These are phyloP conservation scores for Mastomys coucha DNA, from an alignment of 2,113 vertebrate genomes.

Conservation along the genomic window DNA sequence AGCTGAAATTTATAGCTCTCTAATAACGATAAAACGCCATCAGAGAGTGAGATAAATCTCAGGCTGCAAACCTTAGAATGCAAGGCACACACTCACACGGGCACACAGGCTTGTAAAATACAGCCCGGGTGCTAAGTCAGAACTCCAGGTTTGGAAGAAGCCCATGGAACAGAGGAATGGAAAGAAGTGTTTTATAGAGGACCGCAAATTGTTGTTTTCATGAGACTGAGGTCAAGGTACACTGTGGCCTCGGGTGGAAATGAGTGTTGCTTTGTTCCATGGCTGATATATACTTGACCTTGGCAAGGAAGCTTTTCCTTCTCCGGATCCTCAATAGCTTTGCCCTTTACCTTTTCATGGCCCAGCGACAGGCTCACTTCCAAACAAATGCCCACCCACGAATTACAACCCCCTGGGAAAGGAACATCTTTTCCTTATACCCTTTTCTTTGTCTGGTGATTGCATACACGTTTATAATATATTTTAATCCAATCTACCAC, in stretches of 20 bases:
- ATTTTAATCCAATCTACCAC: not conserved
- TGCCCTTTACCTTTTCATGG: conserved; percentile 55
- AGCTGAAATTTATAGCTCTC: conserved; percentile 82
- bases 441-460: not conserved
- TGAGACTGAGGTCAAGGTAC: conserved; percentile 77
- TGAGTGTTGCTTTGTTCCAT: conserved; percentile 55
- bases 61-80: conserved; percentile 79
- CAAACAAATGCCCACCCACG: conserved; percentile 62
- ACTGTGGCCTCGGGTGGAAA: conserved; percentile 71
- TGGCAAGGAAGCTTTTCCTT: conserved; percentile 42
- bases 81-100: conserved; percentile 63
- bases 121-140: conserved; percentile 80
- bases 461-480: not conserved
- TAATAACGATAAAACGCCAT: conserved; percentile 86
- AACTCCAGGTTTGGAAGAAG: conserved; percentile 77
- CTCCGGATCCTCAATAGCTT: conserved; percentile 25
- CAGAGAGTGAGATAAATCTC: conserved; percentile 85
- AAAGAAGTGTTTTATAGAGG: conserved; percentile 79
- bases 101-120: conserved; percentile 78
- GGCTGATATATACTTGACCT: conserved; percentile 63
- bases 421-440: not conserved
- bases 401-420: conserved; percentile 59
- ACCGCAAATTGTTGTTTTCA: conserved; percentile 81
- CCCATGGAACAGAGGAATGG: conserved; percentile 36
- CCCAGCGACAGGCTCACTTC: conserved; percentile 57